A percentile compares a stretch with the other conserved stretches of the same genome.
These are phyloP conservation scores for Aphidius gifuensis DNA, from an alignment of 1,140 invertebrate species.

Conservation along the genomic window DNA sequence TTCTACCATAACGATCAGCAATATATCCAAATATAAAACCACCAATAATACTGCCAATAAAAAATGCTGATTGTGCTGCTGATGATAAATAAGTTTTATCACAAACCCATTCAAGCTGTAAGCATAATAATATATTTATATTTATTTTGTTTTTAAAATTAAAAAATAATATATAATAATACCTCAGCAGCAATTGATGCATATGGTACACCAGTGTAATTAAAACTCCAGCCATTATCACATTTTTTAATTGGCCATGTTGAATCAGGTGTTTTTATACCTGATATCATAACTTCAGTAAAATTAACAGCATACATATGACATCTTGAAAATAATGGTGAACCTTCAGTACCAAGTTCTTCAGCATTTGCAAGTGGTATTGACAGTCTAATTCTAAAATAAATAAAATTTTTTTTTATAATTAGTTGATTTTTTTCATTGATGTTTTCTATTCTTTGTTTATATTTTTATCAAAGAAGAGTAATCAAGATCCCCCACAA, in stretches of 20 bases:
- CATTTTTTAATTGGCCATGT: conserved; percentile 65
- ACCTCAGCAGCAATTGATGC: conserved; percentile 76
- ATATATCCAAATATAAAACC: conserved; percentile 56
- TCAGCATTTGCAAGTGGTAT: conserved; percentile 56
- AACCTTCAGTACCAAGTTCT: conserved; percentile 45
- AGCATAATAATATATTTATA: conserved; percentile 21
- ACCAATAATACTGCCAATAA: conserved; percentile 54
- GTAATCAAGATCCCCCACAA: too few species aligned
- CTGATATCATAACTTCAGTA: conserved; percentile 57
- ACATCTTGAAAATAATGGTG: conserved; percentile 63
- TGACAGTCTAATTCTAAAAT: conserved; percentile 61
- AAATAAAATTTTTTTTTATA: conserved; percentile 8
- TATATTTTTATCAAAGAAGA: too few species aligned
- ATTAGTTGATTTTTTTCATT: not conserved
- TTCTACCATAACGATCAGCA: conserved; percentile 56
- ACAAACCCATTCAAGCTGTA: conserved; percentile 79
- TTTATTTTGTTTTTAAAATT: conserved; percentile 11
- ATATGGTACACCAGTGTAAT: conserved; percentile 73
- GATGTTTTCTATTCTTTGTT: too few species aligned
- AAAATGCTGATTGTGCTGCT: conserved; percentile 70
- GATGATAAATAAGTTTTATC: conserved; percentile 70
- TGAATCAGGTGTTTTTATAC: conserved; percentile 58
- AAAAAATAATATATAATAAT: conserved; percentile 1
- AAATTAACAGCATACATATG: conserved; percentile 72
- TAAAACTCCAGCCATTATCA: conserved; percentile 72